phyloP scores from a whole-genome alignment of 2,888 invertebrate genomes.

The Eupeodes latifasciatus region DNA sequence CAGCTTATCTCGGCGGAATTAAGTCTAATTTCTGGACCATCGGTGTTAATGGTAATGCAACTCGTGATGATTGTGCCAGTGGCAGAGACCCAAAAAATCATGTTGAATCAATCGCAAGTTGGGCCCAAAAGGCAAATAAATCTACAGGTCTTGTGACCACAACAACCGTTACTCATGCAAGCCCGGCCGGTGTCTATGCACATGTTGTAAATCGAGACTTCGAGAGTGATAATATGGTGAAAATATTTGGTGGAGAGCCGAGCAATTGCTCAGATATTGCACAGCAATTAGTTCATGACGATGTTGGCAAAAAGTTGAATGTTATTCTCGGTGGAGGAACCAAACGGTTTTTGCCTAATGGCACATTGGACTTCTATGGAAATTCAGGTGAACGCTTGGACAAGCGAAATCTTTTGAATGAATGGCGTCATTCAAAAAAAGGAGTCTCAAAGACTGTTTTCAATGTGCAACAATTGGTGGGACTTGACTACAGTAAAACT shows the following conservation, averaged over 20 bases:
- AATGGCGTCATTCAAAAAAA: constrained; percentile 1
- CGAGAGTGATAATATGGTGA: constrained; percentile 88
- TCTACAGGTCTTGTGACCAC: constrained; percentile 89
- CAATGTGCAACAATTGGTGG: constrained; percentile 84
- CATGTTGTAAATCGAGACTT: constrained; percentile 88
- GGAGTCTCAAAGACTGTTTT: constrained; percentile 6
- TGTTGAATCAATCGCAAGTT: constrained; percentile 88
- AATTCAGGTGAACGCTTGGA: constrained; percentile 86
- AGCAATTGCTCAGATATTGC: constrained; percentile 89
- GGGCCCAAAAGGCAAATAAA: constrained; percentile 88
- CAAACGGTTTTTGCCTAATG: constrained; percentile 86
- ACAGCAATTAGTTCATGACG: constrained; percentile 84
- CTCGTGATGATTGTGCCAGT: constrained; percentile 87
- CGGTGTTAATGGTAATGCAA: constrained; percentile 89
- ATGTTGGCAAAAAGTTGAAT: constrained; percentile 88
- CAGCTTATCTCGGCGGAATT: constrained; percentile 88
- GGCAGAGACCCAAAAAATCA: constrained; percentile 85
- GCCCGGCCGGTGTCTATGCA: constrained; percentile 88
- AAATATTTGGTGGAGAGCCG: constrained; percentile 69
- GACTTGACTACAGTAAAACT: constrained; percentile 83
- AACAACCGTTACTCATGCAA: constrained; percentile 91
- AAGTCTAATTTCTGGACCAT: constrained; percentile 89
- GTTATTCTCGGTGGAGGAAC: constrained; percentile 92
- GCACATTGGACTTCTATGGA: constrained; percentile 82
- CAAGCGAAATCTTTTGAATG: constrained; percentile 84